Evolutionary conservation across 2,113 vertebrate species (phyloP), one percentile per base, ranked within the genome.

Genomic region (Cepphus grylle): DNA sequence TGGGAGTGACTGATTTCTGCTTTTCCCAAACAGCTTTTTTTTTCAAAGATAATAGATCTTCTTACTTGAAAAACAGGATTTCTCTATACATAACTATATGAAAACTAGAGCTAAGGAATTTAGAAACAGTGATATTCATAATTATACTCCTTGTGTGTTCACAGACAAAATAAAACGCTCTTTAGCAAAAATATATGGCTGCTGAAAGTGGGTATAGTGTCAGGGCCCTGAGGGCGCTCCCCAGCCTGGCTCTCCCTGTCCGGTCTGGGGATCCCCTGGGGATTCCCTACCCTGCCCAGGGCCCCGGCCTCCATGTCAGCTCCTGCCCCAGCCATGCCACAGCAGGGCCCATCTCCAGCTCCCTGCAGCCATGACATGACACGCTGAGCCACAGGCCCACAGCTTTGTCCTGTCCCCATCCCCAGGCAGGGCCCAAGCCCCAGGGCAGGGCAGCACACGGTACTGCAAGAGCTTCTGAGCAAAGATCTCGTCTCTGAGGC

Each of bases 1-100:
- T 94, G 59, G 50, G 92, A 95, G 52, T 95, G 74, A 80, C 81
- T 81, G 92, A 91, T 92, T 90, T 96, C 84, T 90, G 34, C 86
- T 90, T 88, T 86, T 93, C 56, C 84, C 66, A 77, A 70, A 87
- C 11, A 3, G 29, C 43, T 53, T 52, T 38, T 61, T 86, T 58
- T 63, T 15, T 5, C 5, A 20, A 40, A 96, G 67, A 78, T 38
- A 65, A 58, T n/a, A 62, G 36, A 58, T 76, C 12, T 43, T 71
- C 38, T 70, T 84, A 65, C 49, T 36, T 38, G n/a, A n/a, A 70
- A 84, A 89, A 27, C 2, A 21, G 22, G 30, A 81, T 47, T 95
- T 59, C 29, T 61, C 22, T 56, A 50, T 43, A 23, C 15, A 36
- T 81, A 77, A 83, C n/a, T 52, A 63, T 14, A 38, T 15, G 15